phyloP scores from a whole-genome alignment of 2,113 vertebrate genomes.

The Acinonyx jubatus region DNA sequence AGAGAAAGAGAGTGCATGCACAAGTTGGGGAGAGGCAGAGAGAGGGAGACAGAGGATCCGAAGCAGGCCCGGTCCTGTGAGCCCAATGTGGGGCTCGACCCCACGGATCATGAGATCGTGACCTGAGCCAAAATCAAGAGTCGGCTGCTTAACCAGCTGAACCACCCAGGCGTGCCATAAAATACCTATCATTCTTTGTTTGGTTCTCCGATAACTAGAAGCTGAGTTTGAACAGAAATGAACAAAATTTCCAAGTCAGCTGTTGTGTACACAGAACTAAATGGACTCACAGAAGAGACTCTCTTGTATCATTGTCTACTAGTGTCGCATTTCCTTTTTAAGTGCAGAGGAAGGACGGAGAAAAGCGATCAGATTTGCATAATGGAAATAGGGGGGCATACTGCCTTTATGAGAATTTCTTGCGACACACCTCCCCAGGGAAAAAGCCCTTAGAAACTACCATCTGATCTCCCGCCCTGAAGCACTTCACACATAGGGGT shows the following conservation, averaged over 20 bases:
- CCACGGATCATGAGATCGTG: too few relatives aligned
- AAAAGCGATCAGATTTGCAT: conserved; percentile 34
- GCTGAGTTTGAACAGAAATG: conserved; percentile 16
- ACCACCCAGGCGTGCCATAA: background rate
- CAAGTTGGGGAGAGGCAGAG: too few relatives aligned
- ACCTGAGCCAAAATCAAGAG: too few relatives aligned
- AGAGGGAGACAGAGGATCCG: too few relatives aligned
- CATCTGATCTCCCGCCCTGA: conserved; percentile 47
- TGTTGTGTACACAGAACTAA: background rate
- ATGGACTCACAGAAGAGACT: background rate
- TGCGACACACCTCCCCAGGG: conserved; percentile 21
- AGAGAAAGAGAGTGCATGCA: too few relatives aligned
- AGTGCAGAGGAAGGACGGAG: background rate
- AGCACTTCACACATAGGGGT: conserved; percentile 13
- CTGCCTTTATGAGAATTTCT: conserved; percentile 52
- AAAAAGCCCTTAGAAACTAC: conserved; percentile 20
- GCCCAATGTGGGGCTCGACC: too few relatives aligned
- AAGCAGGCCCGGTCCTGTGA: too few relatives aligned
- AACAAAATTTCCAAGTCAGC: background rate
- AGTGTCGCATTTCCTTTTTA: background rate
- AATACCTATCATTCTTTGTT: background rate
- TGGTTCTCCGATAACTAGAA: background rate
- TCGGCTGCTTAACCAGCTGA: too few relatives aligned
- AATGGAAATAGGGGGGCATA: conserved; percentile 31
- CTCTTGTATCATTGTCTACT: background rate